Conservation (phyloP, 1,140 invertebrate genomes). For the Lineus longissimus region DNA sequence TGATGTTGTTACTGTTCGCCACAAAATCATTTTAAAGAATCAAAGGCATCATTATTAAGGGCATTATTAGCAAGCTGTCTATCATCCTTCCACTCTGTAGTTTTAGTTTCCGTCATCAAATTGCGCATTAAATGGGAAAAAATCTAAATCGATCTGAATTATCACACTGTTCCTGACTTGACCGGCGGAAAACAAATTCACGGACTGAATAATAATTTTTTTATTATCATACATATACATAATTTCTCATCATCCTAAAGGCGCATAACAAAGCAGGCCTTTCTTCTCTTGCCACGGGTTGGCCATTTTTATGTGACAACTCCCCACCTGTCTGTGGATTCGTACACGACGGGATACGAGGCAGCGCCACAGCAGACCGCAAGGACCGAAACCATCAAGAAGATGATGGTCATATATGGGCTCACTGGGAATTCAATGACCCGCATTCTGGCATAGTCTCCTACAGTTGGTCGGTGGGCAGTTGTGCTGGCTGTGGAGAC, state of each 20-base stretch:
- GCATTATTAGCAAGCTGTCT: no score
- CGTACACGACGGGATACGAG: slow-evolving; percentile 21
- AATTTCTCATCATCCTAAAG: slow-evolving; percentile 18
- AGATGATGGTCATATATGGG: slow-evolving; percentile 6
- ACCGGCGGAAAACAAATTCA: no score
- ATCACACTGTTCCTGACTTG: no score
- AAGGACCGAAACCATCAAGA: slow-evolving; percentile 15
- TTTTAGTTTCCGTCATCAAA: no score
- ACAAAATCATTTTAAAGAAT: no score
- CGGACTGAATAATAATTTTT: no score
- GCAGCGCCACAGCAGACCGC: background rate
- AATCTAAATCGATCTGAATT: no score
- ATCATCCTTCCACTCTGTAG: no score
- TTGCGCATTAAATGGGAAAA: no score
- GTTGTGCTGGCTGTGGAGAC: slow-evolving; percentile 25
- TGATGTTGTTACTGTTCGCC: no score
- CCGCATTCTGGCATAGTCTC: slow-evolving; percentile 18
- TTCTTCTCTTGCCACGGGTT: slow-evolving; percentile 16
- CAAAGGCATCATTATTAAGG: no score
- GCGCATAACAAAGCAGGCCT: slow-evolving; percentile 29
- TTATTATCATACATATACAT: background rate
- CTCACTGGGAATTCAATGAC: slow-evolving; percentile 21
- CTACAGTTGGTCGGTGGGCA: slow-evolving; percentile 23
- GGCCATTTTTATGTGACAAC: slow-evolving; percentile 17
- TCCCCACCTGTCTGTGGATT: slow-evolving; percentile 20